A percentile compares a stretch with the other conserved stretches of the same genome.
Conservation (phyloP, 53 echinoderm and acorn worm genomes). For the Holothuria leucospilota region DNA sequence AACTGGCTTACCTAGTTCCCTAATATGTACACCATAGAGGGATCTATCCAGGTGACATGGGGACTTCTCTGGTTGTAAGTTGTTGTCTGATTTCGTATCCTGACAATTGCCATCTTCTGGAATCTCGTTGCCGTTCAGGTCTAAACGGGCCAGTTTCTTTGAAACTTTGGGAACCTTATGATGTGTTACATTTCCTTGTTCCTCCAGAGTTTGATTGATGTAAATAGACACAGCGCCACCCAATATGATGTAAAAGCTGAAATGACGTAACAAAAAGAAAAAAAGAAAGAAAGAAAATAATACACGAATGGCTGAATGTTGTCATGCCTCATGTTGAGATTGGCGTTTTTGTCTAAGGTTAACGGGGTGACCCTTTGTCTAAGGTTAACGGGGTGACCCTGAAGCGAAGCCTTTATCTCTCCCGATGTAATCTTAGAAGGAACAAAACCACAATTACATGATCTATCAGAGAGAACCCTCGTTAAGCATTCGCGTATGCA, state of each 20-base stretch:
- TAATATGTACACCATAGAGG: constrained; percentile 87
- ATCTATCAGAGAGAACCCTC: too few species aligned
- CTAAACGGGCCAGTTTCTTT: constrained; percentile 15
- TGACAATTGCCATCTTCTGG: constrained; percentile 36
- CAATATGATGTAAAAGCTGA: constrained; percentile 94
- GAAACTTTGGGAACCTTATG: background rate
- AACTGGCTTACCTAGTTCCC: constrained; percentile 76
- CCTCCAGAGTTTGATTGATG: constrained; percentile 95
- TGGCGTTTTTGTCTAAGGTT: too few species aligned
- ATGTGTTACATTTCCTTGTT: constrained; percentile 79
- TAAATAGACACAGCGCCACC: constrained; percentile 91
- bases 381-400: too few species aligned
- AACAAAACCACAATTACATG: too few species aligned
- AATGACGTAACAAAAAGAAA: background rate
- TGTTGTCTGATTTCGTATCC: constrained; percentile 38
- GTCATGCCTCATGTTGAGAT: too few species aligned
- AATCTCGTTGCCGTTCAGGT: constrained; percentile 48
- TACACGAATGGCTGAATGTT: background rate
- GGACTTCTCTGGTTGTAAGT: constrained; percentile 6
- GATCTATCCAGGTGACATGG: constrained; percentile 67
- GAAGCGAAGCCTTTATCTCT: too few species aligned
- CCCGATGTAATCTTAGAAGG: too few species aligned
- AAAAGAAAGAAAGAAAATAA: background rate
- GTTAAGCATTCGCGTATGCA: too few species aligned
- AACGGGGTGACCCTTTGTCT: too few species aligned